Evolutionary conservation across 2,888 invertebrate species (phyloP), one percentile per base, ranked within the genome.

Genomic region (Volucella zonaria): DNA sequence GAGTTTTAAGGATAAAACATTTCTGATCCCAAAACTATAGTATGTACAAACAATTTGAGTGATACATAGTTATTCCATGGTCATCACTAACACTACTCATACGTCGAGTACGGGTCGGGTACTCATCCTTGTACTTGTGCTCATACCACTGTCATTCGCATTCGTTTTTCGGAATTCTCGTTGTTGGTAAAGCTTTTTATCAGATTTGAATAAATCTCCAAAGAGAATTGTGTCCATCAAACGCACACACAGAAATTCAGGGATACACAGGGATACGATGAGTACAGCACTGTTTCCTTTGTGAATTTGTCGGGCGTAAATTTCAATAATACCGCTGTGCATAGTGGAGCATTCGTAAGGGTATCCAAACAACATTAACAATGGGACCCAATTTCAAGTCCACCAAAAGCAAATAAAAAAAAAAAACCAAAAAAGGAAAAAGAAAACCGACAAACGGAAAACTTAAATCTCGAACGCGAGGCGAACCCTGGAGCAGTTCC

Each of bases 321-420:
- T 85, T 81, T 81, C 80, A 85, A 85, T 81, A 85, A 81, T 77
- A 68, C 76, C 67, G 56, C 58, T 80, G 54, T 76, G 80, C 67
- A 76, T 52, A 73, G 73, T 59, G 42, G 49, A 80, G 58, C 67
- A 80, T 56, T 58, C 67, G 76, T 80, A 68, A 85, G 85, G 80
- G 52, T 77, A 79, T 77, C 80, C 85, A 80, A 85, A 85, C 76
- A 85, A 81, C 74, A 85, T 80, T 81, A 85, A 85, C 76, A 85
- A 80, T 77, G 74, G 31, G 71, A 79, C 59, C 61, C 80, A 66
- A 83, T 76, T 76, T 59, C 67, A 76, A 67, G 45, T 47, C 12
- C 3, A 23, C 18, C 2, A 23, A 23, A 23, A 23, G 18, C 18
- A 23, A 23, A 23, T 2, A 3, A 23, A 23, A 23, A 23, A 23